Evolutionary conservation across 2,888 invertebrate species (phyloP).

Genomic region (Drepana falcataria): DNA sequence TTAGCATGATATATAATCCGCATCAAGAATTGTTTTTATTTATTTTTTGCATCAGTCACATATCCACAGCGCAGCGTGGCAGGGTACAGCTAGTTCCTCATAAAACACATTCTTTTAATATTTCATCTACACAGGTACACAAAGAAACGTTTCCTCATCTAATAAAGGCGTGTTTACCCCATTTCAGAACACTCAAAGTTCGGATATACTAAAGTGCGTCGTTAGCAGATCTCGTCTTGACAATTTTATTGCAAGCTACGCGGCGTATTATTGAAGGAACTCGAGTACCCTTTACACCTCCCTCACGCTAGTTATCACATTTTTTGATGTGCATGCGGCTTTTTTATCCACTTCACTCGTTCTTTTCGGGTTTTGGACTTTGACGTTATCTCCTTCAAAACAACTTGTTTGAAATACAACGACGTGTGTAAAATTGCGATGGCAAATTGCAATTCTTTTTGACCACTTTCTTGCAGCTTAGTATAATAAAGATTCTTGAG

Average conservation of each 20-base stretch:
- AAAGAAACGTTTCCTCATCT: neutral
- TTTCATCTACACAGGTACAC: too few relatives aligned
- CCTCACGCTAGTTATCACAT: constrained; percentile 72
- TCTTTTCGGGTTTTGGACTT: constrained; percentile 29
- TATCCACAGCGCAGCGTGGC: too few relatives aligned
- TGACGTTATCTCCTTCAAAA: constrained; percentile 15
- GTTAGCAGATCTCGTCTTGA: constrained; percentile 65
- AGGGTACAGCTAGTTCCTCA: too few relatives aligned
- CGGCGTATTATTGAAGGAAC: constrained; percentile 51
- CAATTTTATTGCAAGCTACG: constrained; percentile 63
- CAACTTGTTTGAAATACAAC: constrained; percentile 6
- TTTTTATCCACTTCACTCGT: constrained; percentile 42
- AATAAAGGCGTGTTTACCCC: constrained; percentile 26
- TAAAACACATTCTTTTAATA: too few relatives aligned
- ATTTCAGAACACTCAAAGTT: constrained; percentile 26
- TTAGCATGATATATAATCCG: too few relatives aligned
- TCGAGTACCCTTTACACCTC: constrained; percentile 57
- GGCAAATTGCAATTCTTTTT: neutral
- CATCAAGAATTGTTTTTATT: too few relatives aligned
- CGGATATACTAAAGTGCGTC: constrained; percentile 54
- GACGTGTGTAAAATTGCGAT: too few relatives aligned
- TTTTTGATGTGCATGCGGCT: constrained; percentile 63
- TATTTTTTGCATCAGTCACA: too few relatives aligned
- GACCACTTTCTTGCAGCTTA: neutral
- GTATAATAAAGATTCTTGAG: too few relatives aligned